Base-by-base conservation (phyloP, 2,113 vertebrate genomes). In the Scalopus aquaticus region DNA sequence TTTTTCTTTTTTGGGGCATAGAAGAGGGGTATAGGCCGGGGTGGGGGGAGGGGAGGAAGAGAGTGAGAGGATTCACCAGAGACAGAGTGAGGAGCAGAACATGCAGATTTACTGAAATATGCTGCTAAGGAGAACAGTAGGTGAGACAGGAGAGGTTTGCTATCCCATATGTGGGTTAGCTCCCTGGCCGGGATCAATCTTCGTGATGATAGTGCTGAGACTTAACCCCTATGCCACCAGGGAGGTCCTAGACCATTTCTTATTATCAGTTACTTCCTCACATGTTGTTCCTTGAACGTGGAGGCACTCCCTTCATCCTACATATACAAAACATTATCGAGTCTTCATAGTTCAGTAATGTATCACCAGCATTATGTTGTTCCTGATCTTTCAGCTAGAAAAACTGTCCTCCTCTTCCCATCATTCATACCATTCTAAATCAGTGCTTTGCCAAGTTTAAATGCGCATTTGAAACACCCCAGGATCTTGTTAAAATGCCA, bases 341-440 rank as follows among this genome's bases (percentile, higher is more conserved):
- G 37, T 13, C 39, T 56, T 49, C 16, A 46, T 77, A 91, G 16
- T 96, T 83, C 46, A 35, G 24, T 42, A 87, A 83, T 56, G 58
- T 81, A 91, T 19, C 32, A 77, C 13, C 65, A 65, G 56, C 16
- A 42, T 73, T 79, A 89, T 64, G 85, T 12, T 73, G 39, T 56
- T 22, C 62, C 35, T 82, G 1, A 86, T 92, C 80, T 74, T 76
- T 16, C 37, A 85, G 28, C 22, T 88, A 81, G 54, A 73, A 76
- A 56, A 80, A 85, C 69, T 32, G 42, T 76, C 35, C 64, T 88
- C n/a, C 62, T 74, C 35, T 94, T 90, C 64, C 90, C 77, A 78
- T 87, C 24, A 46, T 77, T 78, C 54, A 78, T 46, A 80, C 77
- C 54, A 92, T 78, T 92, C 19, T 81, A 94, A 94, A 80, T 69